phyloP scores from a whole-genome alignment of 2,888 invertebrate genomes.

The Prosopocoilus inquinatus region DNA sequence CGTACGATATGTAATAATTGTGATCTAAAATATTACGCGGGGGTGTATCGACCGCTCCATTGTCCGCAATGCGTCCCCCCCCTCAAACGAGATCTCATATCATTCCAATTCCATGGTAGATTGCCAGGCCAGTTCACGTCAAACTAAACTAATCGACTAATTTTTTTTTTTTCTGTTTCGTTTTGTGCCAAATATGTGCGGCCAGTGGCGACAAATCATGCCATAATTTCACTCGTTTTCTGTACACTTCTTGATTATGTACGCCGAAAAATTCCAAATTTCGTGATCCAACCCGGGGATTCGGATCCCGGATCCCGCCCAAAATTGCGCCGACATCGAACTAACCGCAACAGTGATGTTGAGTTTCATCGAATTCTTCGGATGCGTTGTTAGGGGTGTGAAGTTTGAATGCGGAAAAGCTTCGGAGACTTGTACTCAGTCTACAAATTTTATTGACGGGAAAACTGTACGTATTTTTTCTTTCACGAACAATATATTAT shows the following conservation, averaged over 20 bases:
- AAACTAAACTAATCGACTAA: conserved; percentile 7
- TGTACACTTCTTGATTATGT: conserved; percentile 12
- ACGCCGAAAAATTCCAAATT: background rate
- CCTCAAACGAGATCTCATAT: conserved; percentile 37
- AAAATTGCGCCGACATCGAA: too few species aligned
- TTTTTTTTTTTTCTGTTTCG: conserved; percentile 12
- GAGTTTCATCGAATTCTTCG: too few species aligned
- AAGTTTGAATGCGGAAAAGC: too few species aligned
- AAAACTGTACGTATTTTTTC: too few species aligned
- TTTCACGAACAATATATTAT: too few species aligned
- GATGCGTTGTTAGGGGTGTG: too few species aligned
- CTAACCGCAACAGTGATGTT: too few species aligned
- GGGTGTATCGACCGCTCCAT: conserved; percentile 12
- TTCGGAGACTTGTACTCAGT: too few species aligned
- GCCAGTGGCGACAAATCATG: conserved; percentile 40
- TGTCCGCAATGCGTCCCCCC: conserved; percentile 6
- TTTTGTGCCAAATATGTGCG: conserved; percentile 42
- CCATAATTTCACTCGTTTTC: conserved; percentile 26
- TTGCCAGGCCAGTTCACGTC: conserved; percentile 36
- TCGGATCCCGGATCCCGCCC: too few species aligned
- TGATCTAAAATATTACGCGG: background rate
- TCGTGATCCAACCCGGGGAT: too few species aligned
- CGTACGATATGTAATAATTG: conserved; percentile 4
- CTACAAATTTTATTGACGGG: too few species aligned
- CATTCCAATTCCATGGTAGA: conserved; percentile 39